These are phyloP conservation scores for Clarias magur DNA, from an alignment of 2,113 vertebrate genomes.

Conservation along the genomic window DNA sequence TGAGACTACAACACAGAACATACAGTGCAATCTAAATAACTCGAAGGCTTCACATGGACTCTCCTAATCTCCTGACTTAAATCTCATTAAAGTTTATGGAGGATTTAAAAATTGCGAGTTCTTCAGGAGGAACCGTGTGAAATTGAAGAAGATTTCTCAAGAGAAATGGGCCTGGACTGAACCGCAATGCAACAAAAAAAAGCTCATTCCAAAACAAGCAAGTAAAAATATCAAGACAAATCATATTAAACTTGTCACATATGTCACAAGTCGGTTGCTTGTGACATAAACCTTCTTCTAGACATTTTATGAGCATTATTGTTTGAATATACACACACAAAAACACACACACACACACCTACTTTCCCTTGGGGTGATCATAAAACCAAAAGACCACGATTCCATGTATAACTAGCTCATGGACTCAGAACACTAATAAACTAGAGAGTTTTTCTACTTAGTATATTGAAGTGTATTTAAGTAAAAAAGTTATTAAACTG, in stretches of 20 bases:
- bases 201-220: neutral
- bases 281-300: neutral
- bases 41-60: neutral
- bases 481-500: no score
- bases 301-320: neutral
- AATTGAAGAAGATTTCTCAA: neutral
- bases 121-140: neutral
- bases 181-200: neutral
- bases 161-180: neutral
- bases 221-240: neutral
- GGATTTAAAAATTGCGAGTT: neutral
- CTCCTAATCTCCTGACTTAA: neutral
- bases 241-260: no score
- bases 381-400: no score
- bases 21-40: neutral
- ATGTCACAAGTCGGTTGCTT: no score
- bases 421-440: no score
- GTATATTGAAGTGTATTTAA: no score
- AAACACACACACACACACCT: no score
- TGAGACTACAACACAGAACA: neutral
- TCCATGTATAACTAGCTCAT: no score
- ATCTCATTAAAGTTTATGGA: neutral
- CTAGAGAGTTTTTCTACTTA: no score
- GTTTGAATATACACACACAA: neutral
- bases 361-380: no score